A percentile compares a stretch with the other conserved stretches of the same genome.
Evolutionary conservation across 1,140 invertebrate species (phyloP).

Genomic region (Brachionus rubens): DNA sequence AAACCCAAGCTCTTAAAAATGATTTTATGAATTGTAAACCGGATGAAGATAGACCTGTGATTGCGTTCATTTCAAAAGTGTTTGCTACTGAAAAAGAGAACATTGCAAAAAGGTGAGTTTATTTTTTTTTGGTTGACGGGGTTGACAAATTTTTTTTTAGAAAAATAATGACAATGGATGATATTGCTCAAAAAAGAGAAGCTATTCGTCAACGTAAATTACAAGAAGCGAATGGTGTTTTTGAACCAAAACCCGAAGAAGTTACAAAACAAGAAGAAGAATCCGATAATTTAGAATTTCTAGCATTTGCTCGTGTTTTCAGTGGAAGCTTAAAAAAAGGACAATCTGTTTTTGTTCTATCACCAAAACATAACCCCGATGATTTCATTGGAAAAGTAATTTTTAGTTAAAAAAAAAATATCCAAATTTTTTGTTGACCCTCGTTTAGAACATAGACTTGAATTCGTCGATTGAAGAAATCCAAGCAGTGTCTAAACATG

Average conservation of each 20-base stretch:
- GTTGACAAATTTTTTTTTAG: slow-evolving; percentile 56
- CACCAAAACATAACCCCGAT: slow-evolving; percentile 81
- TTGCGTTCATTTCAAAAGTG: slow-evolving; percentile 94
- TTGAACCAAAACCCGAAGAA: slow-evolving; percentile 25
- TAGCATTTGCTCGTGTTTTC: slow-evolving; percentile 89
- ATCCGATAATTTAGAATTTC: slow-evolving; percentile 69
- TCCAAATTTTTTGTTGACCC: slow-evolving; percentile 61
- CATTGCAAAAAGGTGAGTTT: slow-evolving; percentile 11
- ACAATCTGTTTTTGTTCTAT: slow-evolving; percentile 70
- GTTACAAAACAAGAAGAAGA: slow-evolving; percentile 51
- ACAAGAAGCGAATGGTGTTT: slow-evolving; percentile 47
- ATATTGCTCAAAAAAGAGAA: slow-evolving; percentile 71
- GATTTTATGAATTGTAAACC: slow-evolving; percentile 71
- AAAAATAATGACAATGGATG: slow-evolving; percentile 71
- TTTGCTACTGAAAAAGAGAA: slow-evolving; percentile 65
- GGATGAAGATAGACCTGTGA: slow-evolving; percentile 68
- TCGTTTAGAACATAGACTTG: background rate
- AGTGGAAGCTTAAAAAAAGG: slow-evolving; percentile 78
- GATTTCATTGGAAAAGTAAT: slow-evolving; percentile 62
- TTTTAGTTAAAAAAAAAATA: slow-evolving; percentile 65
- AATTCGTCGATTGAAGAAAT: slow-evolving; percentile 36
- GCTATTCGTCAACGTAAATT: slow-evolving; percentile 64
- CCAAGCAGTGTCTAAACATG: slow-evolving; percentile 64
- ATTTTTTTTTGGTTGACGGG: slow-evolving; percentile 63
- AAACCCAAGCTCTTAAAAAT: slow-evolving; percentile 67